Evolutionary conservation across 2,113 vertebrate species (phyloP).

Genomic region (Notothenia coriiceps): DNA sequence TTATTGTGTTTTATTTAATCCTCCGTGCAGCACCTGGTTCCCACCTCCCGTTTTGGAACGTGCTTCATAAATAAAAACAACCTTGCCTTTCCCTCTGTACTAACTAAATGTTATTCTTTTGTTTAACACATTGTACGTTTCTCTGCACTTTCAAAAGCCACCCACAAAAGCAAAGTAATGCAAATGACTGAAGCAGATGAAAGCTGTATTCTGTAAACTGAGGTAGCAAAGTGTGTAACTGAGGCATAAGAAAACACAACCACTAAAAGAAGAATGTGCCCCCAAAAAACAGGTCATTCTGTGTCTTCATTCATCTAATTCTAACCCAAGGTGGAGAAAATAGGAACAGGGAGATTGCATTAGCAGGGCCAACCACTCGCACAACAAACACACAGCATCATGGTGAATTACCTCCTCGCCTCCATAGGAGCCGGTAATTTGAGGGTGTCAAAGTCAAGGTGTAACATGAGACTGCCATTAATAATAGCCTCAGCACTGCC

Average conservation of each 20-base stretch:
- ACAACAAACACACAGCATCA: conserved; percentile 23
- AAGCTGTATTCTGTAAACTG: background rate
- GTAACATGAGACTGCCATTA: conserved; percentile 62
- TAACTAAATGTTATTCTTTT: background rate
- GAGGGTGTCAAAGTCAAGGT: conserved; percentile 65
- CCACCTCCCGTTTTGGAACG: too few relatives aligned
- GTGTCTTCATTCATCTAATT: conserved; percentile 3
- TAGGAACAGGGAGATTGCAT: conserved; percentile 24
- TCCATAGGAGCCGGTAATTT: conserved; percentile 36
- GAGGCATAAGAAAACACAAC: conserved; percentile 16
- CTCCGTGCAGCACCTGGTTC: too few relatives aligned
- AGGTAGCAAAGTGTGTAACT: background rate
- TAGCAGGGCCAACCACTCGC: background rate
- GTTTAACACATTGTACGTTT: background rate
- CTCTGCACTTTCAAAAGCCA: conserved; percentile 1
- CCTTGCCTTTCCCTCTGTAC: too few relatives aligned
- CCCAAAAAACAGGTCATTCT: background rate
- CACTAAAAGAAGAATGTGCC: background rate
- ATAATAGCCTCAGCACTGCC: conserved; percentile 40
- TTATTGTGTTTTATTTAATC: too few relatives aligned
- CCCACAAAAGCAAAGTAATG: background rate
- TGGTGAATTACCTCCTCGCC: conserved; percentile 50
- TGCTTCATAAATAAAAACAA: too few relatives aligned
- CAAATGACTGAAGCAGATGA: background rate
- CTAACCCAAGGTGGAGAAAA: conserved; percentile 14